phyloP scores from a whole-genome alignment of 2,888 invertebrate species.

The Macaria liturata region DNA sequence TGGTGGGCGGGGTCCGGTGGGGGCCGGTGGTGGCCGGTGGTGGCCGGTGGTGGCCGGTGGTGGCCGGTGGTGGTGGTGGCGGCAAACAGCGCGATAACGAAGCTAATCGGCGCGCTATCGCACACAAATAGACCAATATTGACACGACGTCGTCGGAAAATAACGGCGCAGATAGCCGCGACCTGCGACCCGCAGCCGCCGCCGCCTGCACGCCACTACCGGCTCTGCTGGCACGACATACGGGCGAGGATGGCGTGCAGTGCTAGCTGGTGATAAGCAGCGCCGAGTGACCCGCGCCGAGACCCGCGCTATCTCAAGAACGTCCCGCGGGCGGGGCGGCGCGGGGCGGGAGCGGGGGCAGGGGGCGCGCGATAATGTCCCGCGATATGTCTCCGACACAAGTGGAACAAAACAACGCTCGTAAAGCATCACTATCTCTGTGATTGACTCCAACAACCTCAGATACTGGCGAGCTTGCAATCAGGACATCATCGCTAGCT shows the following conservation, averaged over 20 bases:
- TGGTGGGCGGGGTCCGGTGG: no score
- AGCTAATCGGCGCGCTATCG: conserved; percentile 40
- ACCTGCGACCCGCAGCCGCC: conserved; percentile 35
- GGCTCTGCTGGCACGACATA: background rate
- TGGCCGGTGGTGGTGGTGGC: background rate
- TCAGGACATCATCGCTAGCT: no score
- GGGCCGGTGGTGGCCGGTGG: no score
- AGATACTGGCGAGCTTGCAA: no score
- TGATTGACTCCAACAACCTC: no score
- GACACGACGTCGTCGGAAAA: conserved; percentile 71
- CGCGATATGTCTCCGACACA: background rate
- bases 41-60: no score
- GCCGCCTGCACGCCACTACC: background rate
- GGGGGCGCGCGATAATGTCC: background rate
- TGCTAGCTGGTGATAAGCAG: conserved; percentile 43
- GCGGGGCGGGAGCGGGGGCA: conserved; percentile 21
- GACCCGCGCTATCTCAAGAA: conserved; percentile 50
- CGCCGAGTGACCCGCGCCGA: conserved; percentile 50
- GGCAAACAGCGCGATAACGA: conserved; percentile 44
- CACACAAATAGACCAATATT: conserved; percentile 37
- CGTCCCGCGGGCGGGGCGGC: conserved; percentile 36
- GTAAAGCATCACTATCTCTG: conserved; percentile 1
- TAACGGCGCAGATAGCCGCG: conserved; percentile 63
- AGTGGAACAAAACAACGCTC: background rate
- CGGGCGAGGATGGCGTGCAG: background rate